These are phyloP conservation scores for Chelon labrosus DNA, from an alignment of 2,797 vertebrate species.

Conservation along the genomic window DNA sequence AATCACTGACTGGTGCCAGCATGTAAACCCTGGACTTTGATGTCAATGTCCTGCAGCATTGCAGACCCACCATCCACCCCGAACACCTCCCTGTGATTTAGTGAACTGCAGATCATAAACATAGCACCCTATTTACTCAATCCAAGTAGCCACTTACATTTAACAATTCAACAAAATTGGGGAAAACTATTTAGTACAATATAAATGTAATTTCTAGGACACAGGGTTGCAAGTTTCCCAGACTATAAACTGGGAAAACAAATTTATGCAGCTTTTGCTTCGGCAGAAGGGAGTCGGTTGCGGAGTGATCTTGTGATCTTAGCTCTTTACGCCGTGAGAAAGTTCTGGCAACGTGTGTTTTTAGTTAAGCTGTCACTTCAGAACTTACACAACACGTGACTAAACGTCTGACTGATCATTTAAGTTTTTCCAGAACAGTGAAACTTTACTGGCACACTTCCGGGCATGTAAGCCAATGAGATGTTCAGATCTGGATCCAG, in stretches of 20 bases:
- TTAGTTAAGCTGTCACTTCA: not conserved
- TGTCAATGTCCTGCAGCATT: not conserved
- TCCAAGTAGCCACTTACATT: not conserved
- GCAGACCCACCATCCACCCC: not conserved
- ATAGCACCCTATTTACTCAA: not conserved
- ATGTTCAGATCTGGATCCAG: not conserved
- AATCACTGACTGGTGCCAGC: no score
- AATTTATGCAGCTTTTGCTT: not conserved
- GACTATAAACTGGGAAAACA: constrained; percentile 8
- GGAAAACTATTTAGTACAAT: no score
- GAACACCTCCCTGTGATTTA: not conserved
- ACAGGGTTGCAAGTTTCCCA: not conserved
- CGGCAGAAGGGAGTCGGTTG: not conserved
- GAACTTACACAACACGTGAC: not conserved
- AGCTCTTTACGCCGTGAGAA: not conserved
- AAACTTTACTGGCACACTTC: no score
- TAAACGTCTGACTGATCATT: no score
- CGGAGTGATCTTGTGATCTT: not conserved
- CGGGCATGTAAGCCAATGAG: not conserved
- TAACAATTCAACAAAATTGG: not conserved
- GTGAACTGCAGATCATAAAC: not conserved
- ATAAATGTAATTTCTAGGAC: not conserved
- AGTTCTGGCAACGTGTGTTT: not conserved
- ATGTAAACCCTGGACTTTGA: not conserved
- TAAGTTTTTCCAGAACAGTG: no score